These are phyloP conservation scores for Pangasius mekongensis DNA, from an alignment of 2,797 vertebrate genomes.

Conservation along the genomic window DNA sequence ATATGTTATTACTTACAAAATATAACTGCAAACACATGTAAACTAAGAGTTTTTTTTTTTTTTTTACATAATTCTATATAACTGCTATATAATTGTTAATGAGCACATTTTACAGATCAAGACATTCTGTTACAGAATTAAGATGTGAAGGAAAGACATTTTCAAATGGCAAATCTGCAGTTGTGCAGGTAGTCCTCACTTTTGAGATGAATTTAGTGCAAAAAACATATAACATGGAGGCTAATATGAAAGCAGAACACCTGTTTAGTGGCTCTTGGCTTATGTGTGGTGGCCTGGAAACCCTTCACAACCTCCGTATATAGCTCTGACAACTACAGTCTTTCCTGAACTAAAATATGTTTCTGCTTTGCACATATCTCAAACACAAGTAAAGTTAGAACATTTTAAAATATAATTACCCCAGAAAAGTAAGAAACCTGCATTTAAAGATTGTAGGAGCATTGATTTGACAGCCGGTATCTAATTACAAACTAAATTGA, in stretches of 20 bases:
- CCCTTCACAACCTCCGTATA: no score
- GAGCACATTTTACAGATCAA: not conserved
- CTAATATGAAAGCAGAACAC: not conserved
- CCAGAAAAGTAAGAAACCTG: not conserved
- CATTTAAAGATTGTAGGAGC: not conserved
- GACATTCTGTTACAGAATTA: not conserved
- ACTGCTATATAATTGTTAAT: not conserved
- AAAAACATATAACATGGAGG: not conserved
- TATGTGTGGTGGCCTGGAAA: not conserved
- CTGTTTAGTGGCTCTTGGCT: not conserved
- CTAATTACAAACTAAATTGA: not conserved
- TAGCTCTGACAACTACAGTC: not conserved
- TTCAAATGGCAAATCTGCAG: not conserved
- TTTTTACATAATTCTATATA: not conserved
- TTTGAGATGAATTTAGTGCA: not conserved
- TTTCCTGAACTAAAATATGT: not conserved
- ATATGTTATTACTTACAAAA: not conserved
- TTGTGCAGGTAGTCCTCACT: not conserved
- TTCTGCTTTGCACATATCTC: not conserved
- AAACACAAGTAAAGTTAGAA: not conserved
- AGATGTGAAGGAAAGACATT: not conserved
- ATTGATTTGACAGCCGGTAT: not conserved
- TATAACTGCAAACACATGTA: not conserved
- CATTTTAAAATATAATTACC: not conserved
- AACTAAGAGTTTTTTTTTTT: not conserved